Conservation (phyloP, 2,113 vertebrate genomes). For the Tragelaphus imberbis region DNA sequence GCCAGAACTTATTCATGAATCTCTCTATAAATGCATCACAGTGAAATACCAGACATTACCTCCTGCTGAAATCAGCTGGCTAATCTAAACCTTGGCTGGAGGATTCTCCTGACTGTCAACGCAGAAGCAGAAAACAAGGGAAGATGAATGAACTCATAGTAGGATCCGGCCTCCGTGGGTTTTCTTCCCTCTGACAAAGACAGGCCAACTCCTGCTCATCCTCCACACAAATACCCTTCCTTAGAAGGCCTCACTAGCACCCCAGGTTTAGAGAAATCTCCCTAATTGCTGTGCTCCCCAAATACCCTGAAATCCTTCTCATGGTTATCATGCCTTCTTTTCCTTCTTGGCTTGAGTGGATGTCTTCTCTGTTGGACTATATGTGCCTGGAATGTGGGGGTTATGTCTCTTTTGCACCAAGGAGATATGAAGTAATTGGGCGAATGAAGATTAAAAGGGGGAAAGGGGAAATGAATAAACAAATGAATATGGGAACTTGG, state of each 20-base stretch:
- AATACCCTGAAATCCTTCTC: not conserved
- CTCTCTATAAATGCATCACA: not conserved
- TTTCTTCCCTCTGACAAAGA: not conserved
- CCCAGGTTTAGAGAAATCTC: not conserved
- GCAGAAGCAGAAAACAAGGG: not conserved
- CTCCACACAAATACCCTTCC: not conserved
- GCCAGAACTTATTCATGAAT: not conserved
- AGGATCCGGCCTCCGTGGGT: not conserved
- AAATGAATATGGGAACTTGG: not conserved
- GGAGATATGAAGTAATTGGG: not conserved
- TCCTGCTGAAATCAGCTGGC: not conserved
- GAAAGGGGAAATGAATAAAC: not conserved
- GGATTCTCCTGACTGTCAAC: not conserved
- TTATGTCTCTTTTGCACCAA: not conserved
- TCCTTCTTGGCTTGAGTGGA: not conserved
- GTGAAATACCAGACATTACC: not conserved
- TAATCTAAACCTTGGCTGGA: not conserved
- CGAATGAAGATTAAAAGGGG: not conserved
- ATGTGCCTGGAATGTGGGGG: not conserved
- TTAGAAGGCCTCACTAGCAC: not conserved
- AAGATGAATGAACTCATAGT: not conserved
- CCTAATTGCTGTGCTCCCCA: not conserved
- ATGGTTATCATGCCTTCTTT: accelerated
- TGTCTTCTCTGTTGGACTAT: not conserved
- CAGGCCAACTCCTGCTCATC: not conserved